Evolutionary conservation across 2,113 vertebrate genomes (phyloP).

Genomic region (Lethenteron reissneri): DNA sequence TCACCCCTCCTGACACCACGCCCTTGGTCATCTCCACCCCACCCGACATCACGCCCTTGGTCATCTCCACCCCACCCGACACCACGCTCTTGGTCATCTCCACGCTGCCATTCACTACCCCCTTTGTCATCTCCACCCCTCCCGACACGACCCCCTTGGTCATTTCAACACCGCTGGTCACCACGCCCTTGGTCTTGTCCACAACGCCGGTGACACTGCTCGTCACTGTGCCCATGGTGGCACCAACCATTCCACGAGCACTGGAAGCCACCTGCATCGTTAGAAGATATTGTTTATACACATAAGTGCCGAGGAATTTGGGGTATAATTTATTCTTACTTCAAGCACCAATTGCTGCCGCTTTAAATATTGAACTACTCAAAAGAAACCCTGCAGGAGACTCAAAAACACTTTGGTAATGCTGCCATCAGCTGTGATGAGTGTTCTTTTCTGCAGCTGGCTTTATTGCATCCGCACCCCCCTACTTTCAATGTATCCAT

Average conservation of each 20-base stretch:
- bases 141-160: too few species aligned
- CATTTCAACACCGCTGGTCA: conserved; percentile 24
- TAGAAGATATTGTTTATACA: too few species aligned
- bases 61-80: conserved; percentile 44
- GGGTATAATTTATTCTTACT: too few species aligned
- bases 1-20: conserved; percentile 31
- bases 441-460: too few species aligned
- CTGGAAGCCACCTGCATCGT: conserved; percentile 15
- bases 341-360: too few species aligned
- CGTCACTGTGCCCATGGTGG: conserved; percentile 18
- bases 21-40: conserved; percentile 43
- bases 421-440: too few species aligned
- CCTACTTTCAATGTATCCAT: too few species aligned
- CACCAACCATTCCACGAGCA: conserved; percentile 31
- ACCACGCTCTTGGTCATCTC: conserved; percentile 24
- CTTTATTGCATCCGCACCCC: too few species aligned
- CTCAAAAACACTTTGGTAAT: too few species aligned
- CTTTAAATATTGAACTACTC: too few species aligned
- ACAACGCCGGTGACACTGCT: conserved; percentile 13
- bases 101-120: conserved; percentile 12
- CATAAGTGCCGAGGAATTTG: too few species aligned
- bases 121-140: not conserved
- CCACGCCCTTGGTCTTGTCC: conserved; percentile 21
- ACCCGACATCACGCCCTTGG: conserved; percentile 31
- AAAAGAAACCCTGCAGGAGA: too few species aligned